These are phyloP conservation scores for Thaumetopoea pityocampa DNA, from an alignment of 1,140 invertebrate genomes.

Conservation along the genomic window DNA sequence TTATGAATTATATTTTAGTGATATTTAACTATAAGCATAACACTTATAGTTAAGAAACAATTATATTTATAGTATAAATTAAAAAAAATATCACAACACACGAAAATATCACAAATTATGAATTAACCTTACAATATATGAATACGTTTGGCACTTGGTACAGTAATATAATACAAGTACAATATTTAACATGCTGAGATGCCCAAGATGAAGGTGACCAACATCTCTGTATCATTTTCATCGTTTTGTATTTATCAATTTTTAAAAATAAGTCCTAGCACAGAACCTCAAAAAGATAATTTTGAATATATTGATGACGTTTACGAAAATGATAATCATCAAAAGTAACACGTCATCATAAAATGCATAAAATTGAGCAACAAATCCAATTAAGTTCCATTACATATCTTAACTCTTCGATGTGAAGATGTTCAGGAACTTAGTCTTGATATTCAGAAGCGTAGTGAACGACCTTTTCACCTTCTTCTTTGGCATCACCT, in stretches of 20 bases:
- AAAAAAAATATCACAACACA: slow-evolving; percentile 31
- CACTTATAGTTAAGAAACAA: neutral
- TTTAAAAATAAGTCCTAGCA: slow-evolving; percentile 3
- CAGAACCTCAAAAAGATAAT: slow-evolving; percentile 9
- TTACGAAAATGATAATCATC: slow-evolving; percentile 19
- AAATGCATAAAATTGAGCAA: slow-evolving; percentile 73
- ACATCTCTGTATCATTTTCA: no score
- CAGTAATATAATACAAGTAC: no score
- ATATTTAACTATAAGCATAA: neutral
- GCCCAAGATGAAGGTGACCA: no score
- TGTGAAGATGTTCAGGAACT: slow-evolving; percentile 63
- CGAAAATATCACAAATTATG: slow-evolving; percentile 30
- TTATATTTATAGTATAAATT: neutral
- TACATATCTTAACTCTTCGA: slow-evolving; percentile 53
- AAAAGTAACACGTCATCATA: slow-evolving; percentile 25
- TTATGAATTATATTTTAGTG: no score
- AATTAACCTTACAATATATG: slow-evolving; percentile 18
- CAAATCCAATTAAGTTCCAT: slow-evolving; percentile 29
- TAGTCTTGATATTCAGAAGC: slow-evolving; percentile 63
- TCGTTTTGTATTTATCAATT: slow-evolving; percentile 2
- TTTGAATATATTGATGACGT: slow-evolving; percentile 27
- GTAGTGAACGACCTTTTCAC: slow-evolving; percentile 66
- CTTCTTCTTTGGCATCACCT: slow-evolving; percentile 59
- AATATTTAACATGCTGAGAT: no score
- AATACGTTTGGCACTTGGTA: slow-evolving; percentile 29